These are phyloP conservation scores for Sphinx pinastri DNA, from an alignment of 2,888 invertebrate genomes.

Conservation along the genomic window DNA sequence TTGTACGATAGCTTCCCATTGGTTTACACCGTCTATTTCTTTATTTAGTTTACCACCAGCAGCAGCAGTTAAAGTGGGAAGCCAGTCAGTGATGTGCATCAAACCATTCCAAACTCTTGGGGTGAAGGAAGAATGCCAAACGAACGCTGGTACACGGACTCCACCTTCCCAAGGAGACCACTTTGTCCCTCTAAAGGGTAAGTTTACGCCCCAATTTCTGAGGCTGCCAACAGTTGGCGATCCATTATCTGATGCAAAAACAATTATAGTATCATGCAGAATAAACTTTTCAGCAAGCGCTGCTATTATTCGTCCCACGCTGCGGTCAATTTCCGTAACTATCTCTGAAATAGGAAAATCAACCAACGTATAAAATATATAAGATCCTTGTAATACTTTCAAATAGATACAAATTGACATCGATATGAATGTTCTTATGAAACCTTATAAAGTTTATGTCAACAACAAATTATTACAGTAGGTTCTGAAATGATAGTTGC, in stretches of 20 bases:
- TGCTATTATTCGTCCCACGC: slow-evolving; percentile 89
- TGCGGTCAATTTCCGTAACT: slow-evolving; percentile 91
- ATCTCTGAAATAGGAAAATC: slow-evolving; percentile 70
- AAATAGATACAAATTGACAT: background rate
- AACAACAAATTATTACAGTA: too few species aligned
- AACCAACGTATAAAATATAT: background rate
- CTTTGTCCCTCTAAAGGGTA: slow-evolving; percentile 92
- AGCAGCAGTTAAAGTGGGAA: slow-evolving; percentile 87
- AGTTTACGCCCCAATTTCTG: slow-evolving; percentile 90
- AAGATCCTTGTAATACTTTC: background rate
- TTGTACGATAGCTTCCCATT: slow-evolving; percentile 86
- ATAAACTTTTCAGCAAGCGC: slow-evolving; percentile 87
- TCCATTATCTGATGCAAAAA: slow-evolving; percentile 96
- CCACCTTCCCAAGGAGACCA: slow-evolving; percentile 94
- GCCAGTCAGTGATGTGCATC: slow-evolving; percentile 92
- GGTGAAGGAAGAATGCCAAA: slow-evolving; percentile 86
- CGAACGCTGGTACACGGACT: slow-evolving; percentile 88
- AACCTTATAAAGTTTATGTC: background rate
- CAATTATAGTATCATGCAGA: slow-evolving; percentile 91
- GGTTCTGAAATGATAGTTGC: too few species aligned
- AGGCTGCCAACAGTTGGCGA: slow-evolving; percentile 90
- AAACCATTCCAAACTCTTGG: slow-evolving; percentile 85
- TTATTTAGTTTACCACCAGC: slow-evolving; percentile 60
- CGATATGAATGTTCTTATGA: background rate
- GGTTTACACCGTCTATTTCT: slow-evolving; percentile 86